These are phyloP conservation scores for Alcedo atthis DNA, from an alignment of 2,797 vertebrate genomes.

Conservation along the genomic window DNA sequence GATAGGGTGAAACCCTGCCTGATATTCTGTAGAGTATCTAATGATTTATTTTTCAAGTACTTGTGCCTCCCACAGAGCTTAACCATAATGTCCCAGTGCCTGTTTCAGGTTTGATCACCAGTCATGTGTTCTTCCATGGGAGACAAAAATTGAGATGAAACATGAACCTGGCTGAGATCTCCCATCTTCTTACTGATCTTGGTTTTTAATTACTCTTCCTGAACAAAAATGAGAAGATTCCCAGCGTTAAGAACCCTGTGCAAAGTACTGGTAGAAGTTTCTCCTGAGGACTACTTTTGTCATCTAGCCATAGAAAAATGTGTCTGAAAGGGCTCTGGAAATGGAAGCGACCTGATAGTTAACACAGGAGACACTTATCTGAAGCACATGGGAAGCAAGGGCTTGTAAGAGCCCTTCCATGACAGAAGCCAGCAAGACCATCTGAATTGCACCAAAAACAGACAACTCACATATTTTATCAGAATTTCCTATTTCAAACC, in stretches of 20 bases:
- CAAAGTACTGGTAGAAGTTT: background rate
- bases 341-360: background rate
- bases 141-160: background rate
- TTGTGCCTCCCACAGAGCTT: background rate
- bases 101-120: background rate
- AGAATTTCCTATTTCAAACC: background rate
- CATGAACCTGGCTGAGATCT: background rate
- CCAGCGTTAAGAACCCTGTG: background rate
- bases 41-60: background rate
- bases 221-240: background rate
- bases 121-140: background rate
- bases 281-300: background rate
- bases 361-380: background rate
- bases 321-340: background rate
- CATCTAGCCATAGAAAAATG: background rate
- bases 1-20: background rate
- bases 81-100: background rate
- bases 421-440: background rate
- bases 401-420: background rate
- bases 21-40: background rate
- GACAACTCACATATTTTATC: background rate
- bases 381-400: fast-evolving
- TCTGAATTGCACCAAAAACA: background rate
- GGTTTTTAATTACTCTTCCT: background rate
- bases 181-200: background rate